Evolutionary conservation across 1,140 invertebrate species (phyloP), one percentile per base, ranked within the genome.

Genomic region (Drosophila sp.): DNA sequence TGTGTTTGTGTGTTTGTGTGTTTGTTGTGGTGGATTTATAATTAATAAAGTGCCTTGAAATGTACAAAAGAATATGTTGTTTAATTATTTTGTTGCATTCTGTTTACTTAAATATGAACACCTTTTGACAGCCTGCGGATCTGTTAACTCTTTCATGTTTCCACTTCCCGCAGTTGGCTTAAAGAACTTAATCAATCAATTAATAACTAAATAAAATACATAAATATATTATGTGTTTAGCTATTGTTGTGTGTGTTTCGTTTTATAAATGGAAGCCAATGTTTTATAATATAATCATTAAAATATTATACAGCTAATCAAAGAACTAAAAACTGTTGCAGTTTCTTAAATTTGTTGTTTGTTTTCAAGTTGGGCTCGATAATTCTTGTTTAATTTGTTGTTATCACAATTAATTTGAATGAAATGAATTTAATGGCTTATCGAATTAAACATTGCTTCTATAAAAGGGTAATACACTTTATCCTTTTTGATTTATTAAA

Each of bases 241-340:
- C 40, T 69, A 18, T 70, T 9, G n/a, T 29, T 57, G 9, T 54
- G 11, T 58, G 14, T 43, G 38, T 75, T 54, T 56, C 38, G 50
- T 79, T 69, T 62, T 72, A 65, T 72, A 89, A 91, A 90, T 91
- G 90, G 86, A 91, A 91, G 90, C 90, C 90, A 90, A 90, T 87
- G 40, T 27, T 36, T 34, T 29, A 14, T 29, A 27, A 46, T 18
- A 43, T 25, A 16, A 40, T 13, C 5, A 43, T 5, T 7, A 36
- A 36, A n/a, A n/a, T n/a, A n/a, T 36, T 36, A 36, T 36, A 36
- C 2, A 11, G 11, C 27, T 36, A 36, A 38, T 38, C n/a, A 13
- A 32, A 21, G 7, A 36, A 36, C 7, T 43, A 62, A 57, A 82
- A 80, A 76, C 82, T 83, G 80, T 80, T 73, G 53, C 80, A 83